These are phyloP conservation scores for Acyrthosiphon pisum DNA, from an alignment of 1,140 invertebrate species.

Conservation along the genomic window DNA sequence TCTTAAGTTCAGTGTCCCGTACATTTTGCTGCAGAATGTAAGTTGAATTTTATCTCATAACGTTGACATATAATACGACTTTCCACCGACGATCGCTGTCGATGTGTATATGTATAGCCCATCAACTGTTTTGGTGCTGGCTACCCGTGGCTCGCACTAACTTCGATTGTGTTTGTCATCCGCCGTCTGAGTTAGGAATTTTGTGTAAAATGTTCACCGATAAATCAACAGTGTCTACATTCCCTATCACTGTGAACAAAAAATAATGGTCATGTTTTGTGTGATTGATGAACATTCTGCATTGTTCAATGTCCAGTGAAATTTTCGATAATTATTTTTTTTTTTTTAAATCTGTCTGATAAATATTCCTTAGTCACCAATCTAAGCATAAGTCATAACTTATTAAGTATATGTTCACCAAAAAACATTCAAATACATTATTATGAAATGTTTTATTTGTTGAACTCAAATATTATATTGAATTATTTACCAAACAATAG, in stretches of 20 bases:
- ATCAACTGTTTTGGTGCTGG: background rate
- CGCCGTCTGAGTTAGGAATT: no score
- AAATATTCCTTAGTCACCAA: no score
- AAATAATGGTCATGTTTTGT: background rate
- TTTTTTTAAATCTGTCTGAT: background rate
- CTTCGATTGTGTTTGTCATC: background rate
- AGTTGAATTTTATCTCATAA: background rate
- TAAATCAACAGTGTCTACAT: background rate
- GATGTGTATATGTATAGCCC: background rate
- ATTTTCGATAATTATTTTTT: background rate
- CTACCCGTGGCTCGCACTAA: background rate
- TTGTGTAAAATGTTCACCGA: background rate
- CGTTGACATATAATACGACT: background rate
- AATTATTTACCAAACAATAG: background rate
- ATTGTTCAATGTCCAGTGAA: background rate
- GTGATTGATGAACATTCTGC: no score
- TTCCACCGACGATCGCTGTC: background rate
- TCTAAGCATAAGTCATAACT: no score
- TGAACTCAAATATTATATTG: background rate
- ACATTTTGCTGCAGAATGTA: background rate
- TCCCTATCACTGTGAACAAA: background rate
- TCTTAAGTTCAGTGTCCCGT: background rate
- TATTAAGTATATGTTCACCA: no score
- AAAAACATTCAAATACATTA: no score
- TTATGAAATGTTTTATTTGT: background rate